phyloP scores from a whole-genome alignment of 2,113 vertebrate genomes.

The Rhynchomys soricoides region DNA sequence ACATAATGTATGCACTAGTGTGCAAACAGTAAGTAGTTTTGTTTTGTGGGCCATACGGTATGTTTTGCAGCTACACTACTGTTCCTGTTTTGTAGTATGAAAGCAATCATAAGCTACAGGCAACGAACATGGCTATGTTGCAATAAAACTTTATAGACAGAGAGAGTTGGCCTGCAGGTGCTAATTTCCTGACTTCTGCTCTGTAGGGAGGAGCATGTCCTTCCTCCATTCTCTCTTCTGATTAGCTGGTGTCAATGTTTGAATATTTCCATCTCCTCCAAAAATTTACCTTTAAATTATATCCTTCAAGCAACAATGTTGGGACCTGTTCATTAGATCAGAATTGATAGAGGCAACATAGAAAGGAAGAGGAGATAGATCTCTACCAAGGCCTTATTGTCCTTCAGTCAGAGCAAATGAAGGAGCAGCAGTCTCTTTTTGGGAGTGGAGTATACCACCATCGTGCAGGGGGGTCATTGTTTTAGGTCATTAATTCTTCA shows the following conservation, averaged over 20 bases:
- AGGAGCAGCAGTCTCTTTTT: background rate
- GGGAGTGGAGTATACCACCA: rapidly evolving
- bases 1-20: background rate
- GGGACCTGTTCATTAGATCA: background rate
- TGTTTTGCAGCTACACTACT: background rate
- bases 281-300: background rate
- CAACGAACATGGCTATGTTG: background rate
- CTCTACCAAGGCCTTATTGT: background rate
- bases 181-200: constrained; percentile 2
- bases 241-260: background rate
- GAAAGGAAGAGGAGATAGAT: background rate
- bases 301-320: background rate
- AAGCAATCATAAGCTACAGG: background rate
- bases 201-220: background rate
- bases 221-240: background rate
- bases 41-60: background rate
- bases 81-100: background rate
- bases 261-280: background rate
- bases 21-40: background rate
- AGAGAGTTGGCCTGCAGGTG: background rate
- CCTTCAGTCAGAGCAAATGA: background rate
- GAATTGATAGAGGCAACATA: background rate
- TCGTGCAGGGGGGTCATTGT: background rate
- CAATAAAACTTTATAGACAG: constrained; percentile 16
- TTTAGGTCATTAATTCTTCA: background rate